phyloP scores from a whole-genome alignment of 2,888 invertebrate genomes.

The Tyria jacobaeae region DNA sequence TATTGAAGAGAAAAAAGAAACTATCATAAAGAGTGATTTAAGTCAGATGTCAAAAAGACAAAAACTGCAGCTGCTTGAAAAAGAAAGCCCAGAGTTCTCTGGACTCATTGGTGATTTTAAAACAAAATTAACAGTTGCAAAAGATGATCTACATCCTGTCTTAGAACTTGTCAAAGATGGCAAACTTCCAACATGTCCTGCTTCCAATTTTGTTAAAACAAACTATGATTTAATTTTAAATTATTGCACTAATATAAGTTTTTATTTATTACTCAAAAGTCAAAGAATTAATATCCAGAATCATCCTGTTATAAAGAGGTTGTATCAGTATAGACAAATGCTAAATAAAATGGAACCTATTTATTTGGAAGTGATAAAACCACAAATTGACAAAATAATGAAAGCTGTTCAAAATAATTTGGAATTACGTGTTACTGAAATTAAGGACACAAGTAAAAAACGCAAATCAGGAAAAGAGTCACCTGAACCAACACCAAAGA shows the following conservation, averaged over 20 bases:
- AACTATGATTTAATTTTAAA: constrained; percentile 91
- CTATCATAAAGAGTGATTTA: constrained; percentile 91
- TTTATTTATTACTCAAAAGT: constrained; percentile 94
- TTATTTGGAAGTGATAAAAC: constrained; percentile 89
- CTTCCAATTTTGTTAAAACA: constrained; percentile 90
- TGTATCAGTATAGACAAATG: constrained; percentile 93
- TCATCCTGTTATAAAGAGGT: constrained; percentile 96
- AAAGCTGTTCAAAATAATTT: constrained; percentile 81
- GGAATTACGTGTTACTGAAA: constrained; percentile 63
- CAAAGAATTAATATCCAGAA: constrained; percentile 90
- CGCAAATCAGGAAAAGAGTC: constrained; percentile 64
- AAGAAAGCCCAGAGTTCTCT: constrained; percentile 95
- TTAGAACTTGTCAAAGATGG: constrained; percentile 87
- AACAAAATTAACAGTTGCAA: constrained; percentile 89
- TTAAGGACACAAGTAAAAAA: constrained; percentile 57
- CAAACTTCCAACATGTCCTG: constrained; percentile 88
- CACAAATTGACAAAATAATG: constrained; percentile 89
- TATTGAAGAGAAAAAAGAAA: constrained; percentile 77
- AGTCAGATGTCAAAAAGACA: constrained; percentile 91
- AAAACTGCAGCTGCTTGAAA: constrained; percentile 91
- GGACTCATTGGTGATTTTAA: constrained; percentile 93
- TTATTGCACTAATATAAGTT: constrained; percentile 94
- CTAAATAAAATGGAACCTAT: constrained; percentile 90
- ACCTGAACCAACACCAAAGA: constrained; percentile 67
- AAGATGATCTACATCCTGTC: constrained; percentile 89